Percentiles rank a stretch among this genome's conserved stretches.
phyloP scores from a whole-genome alignment of 1,140 invertebrate species.

The Orchesella cincta region DNA sequence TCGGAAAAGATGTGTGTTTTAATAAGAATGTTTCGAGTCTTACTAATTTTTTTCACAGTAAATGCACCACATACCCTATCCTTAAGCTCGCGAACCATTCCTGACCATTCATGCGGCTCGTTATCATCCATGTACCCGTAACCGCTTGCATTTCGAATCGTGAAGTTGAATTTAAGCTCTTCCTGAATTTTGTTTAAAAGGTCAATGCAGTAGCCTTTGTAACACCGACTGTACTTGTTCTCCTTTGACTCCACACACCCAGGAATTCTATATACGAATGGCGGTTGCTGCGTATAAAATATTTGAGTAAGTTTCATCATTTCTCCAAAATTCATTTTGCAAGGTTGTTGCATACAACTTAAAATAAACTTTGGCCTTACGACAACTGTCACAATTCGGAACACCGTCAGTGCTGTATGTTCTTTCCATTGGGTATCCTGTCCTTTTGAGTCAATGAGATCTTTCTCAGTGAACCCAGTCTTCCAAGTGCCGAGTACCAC shows the following conservation, averaged over 20 bases:
- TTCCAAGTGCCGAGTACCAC: conserved; percentile 67
- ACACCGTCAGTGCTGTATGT: conserved; percentile 75
- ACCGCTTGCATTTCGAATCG: conserved; percentile 75
- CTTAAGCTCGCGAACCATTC: conserved; percentile 86
- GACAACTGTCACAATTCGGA: conserved; percentile 75
- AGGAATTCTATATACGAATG: conserved; percentile 69
- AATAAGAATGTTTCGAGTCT: neutral
- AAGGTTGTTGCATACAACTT: neutral
- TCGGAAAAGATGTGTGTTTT: conserved; percentile 1
- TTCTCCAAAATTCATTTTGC: conserved; percentile 16
- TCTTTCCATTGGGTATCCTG: conserved; percentile 60
- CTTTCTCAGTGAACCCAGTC: conserved; percentile 63
- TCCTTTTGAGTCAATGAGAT: conserved; percentile 64
- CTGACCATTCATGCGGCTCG: conserved; percentile 76
- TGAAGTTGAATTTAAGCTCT: conserved; percentile 85
- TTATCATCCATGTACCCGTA: conserved; percentile 85
- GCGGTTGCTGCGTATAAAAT: conserved; percentile 79
- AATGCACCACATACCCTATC: conserved; percentile 70
- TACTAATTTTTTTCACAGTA: neutral
- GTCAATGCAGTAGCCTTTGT: conserved; percentile 90
- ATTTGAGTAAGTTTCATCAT: too few species aligned
- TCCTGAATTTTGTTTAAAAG: conserved; percentile 80
- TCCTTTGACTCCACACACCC: conserved; percentile 63
- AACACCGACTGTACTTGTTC: conserved; percentile 61
- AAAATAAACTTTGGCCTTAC: conserved; percentile 56